Conservation (phyloP, 2,797 vertebrate genomes). For the Heterohyrax brucei region DNA sequence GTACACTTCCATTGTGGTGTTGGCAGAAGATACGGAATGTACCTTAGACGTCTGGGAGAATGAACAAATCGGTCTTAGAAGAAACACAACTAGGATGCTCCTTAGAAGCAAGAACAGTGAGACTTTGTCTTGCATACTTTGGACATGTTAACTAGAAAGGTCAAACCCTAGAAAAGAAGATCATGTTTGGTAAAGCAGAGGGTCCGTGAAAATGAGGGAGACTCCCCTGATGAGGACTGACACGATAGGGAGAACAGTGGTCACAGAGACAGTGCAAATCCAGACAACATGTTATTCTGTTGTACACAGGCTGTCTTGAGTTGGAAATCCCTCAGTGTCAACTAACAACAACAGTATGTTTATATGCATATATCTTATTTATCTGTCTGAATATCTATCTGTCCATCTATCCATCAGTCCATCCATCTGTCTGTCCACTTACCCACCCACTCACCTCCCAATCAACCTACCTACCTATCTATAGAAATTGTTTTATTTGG, state of each 20-base stretch:
- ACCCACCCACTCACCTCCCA: no score
- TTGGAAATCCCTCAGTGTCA: neutral
- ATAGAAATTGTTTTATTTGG: no score
- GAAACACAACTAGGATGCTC: neutral
- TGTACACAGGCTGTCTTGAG: neutral
- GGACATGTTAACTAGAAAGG: neutral
- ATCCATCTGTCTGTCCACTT: no score
- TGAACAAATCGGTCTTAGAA: neutral
- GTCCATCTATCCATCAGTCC: no score
- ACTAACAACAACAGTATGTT: neutral
- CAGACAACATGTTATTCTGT: neutral
- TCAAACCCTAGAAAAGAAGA: neutral
- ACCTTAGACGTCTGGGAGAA: neutral
- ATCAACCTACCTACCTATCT: no score
- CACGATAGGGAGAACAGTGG: neutral
- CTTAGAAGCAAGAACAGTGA: neutral
- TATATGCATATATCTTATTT: neutral
- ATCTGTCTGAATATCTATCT: no score
- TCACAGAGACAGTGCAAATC: neutral
- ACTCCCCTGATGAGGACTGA: neutral
- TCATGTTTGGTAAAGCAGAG: neutral
- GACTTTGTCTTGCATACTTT: neutral
- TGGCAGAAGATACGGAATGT: neutral
- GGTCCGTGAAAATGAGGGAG: neutral
- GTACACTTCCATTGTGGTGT: neutral